phyloP scores from a whole-genome alignment of 2,113 vertebrate genomes.

The Hypanus sabinus region DNA sequence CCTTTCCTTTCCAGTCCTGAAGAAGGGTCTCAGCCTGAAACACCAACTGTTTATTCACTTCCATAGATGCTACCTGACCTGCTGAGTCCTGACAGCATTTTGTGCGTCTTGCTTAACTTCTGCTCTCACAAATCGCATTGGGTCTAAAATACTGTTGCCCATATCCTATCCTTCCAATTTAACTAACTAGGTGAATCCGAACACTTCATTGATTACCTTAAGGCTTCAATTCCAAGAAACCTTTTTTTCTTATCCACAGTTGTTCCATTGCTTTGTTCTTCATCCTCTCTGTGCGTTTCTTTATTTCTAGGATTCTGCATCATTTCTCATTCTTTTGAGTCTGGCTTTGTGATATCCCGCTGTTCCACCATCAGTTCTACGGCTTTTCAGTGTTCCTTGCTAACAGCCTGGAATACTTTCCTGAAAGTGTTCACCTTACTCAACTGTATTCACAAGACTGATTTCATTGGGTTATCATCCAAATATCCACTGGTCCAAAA shows the following conservation, averaged over 20 bases:
- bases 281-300: neutral
- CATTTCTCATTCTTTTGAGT: neutral
- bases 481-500: too few species aligned
- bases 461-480: neutral
- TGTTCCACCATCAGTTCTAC: neutral
- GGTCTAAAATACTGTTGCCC: neutral
- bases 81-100: too few species aligned
- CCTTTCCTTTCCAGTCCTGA: too few species aligned
- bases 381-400: neutral
- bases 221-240: neutral
- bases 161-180: neutral
- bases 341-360: neutral
- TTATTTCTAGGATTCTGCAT: neutral
- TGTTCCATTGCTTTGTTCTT: neutral
- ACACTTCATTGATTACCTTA: neutral
- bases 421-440: neutral
- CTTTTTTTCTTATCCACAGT: neutral
- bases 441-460: neutral
- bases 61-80: too few species aligned
- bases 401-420: neutral
- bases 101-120: neutral
- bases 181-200: too few species aligned
- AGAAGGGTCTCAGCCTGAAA: too few species aligned
- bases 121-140: neutral
- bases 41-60: too few species aligned